Conservation (phyloP, 2,113 vertebrate genomes). For the Salvelinus namaycush region DNA sequence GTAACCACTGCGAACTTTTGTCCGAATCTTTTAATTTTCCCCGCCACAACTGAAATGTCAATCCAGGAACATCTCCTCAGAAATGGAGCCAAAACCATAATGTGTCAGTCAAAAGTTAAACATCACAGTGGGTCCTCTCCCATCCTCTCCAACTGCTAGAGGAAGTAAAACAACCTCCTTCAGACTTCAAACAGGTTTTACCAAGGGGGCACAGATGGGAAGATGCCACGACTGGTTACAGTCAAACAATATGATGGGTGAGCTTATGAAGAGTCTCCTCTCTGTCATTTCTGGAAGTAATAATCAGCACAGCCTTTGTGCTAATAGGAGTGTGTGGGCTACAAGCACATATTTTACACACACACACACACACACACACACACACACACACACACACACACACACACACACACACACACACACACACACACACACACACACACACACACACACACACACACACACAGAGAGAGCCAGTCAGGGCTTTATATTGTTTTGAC, state of each 20-base stretch:
- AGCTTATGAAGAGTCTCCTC: conserved; percentile 36
- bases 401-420: no score
- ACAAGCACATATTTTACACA: background rate
- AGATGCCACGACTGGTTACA: conserved; percentile 58
- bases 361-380: no score
- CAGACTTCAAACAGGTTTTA: conserved; percentile 65
- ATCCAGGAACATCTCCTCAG: conserved; percentile 4
- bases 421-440: no score
- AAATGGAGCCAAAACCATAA: conserved; percentile 25
- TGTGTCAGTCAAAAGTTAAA: conserved; percentile 43
- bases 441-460: no score
- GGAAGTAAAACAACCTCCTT: conserved; percentile 49
- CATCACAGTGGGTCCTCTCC: conserved; percentile 28
- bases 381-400: no score
- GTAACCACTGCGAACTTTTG: background rate
- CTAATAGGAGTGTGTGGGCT: conserved; percentile 28
- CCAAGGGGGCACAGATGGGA: conserved; percentile 63
- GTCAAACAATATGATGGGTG: conserved; percentile 32
- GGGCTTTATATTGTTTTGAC: conserved; percentile 39
- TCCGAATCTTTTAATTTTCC: background rate
- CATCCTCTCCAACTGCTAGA: conserved; percentile 28
- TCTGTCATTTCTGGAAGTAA: conserved; percentile 31
- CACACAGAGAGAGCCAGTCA: background rate
- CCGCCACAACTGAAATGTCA: background rate
- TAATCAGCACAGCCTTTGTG: conserved; percentile 28